Percentiles rank a stretch among this genome's conserved stretches.
These are phyloP conservation scores for Dermatemys mawii DNA, from an alignment of 2,113 vertebrate genomes.

Conservation along the genomic window DNA sequence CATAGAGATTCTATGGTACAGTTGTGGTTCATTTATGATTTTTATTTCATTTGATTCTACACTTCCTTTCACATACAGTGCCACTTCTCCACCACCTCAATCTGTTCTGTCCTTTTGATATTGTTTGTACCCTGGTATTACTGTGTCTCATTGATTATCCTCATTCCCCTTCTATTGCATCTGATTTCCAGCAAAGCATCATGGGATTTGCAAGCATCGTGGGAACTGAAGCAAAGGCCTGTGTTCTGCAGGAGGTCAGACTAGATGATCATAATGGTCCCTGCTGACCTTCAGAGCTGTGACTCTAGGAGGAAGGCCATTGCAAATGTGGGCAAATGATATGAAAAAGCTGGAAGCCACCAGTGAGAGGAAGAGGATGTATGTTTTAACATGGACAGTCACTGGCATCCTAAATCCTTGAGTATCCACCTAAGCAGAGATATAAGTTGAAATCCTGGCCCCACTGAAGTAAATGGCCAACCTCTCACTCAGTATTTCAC, in stretches of 20 bases:
- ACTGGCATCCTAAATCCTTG: background rate
- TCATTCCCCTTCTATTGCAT: background rate
- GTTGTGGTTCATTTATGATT: no score
- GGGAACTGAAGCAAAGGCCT: background rate
- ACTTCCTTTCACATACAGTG: no score
- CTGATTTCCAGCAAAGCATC: background rate
- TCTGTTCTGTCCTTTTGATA: no score
- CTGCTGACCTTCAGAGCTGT: background rate
- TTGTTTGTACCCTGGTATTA: no score
- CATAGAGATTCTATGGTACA: no score
- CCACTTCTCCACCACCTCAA: no score
- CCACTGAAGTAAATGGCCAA: conserved; percentile 14
- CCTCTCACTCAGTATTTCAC: conserved; percentile 2
- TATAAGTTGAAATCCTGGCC: background rate
- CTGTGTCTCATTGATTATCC: no score
- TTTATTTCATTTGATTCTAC: no score
- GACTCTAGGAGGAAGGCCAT: background rate
- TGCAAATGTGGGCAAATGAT: no score
- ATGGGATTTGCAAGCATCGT: background rate
- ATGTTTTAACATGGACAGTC: background rate
- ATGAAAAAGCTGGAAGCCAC: background rate
- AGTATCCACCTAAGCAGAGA: background rate
- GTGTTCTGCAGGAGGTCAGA: background rate
- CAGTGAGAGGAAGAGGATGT: background rate
- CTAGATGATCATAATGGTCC: background rate